Evolutionary conservation across 2,888 invertebrate species (phyloP).

Genomic region (Aethes cnicana): DNA sequence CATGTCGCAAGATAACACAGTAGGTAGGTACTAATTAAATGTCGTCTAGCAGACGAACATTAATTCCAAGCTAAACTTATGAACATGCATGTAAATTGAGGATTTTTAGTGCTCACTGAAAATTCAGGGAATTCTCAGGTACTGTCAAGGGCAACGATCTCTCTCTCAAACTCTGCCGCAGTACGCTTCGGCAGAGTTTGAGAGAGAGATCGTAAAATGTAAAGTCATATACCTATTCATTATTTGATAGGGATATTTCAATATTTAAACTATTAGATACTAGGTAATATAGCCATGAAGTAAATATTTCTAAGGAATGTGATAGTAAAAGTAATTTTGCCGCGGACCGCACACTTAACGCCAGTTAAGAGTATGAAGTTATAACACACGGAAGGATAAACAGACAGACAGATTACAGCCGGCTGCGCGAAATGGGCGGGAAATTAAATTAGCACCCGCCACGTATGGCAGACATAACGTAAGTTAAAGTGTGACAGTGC

Average conservation of each 20-base stretch:
- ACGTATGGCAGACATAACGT: constrained; percentile 11
- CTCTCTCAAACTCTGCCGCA: too few species aligned
- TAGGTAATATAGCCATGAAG: too few species aligned
- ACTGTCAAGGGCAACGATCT: too few species aligned
- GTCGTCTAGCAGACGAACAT: constrained; percentile 41
- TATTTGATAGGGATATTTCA: too few species aligned
- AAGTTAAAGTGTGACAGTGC: constrained; percentile 22
- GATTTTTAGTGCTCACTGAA: not conserved
- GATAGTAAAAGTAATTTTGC: too few species aligned
- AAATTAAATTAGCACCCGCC: constrained; percentile 22
- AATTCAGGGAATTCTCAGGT: too few species aligned
- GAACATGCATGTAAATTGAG: not conserved
- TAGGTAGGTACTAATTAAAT: constrained; percentile 49
- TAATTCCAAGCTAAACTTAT: constrained; percentile 33
- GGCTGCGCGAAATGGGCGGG: not conserved
- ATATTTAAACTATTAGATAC: too few species aligned
- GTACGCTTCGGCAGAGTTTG: too few species aligned
- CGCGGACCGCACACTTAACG: too few species aligned
- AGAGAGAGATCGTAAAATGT: too few species aligned
- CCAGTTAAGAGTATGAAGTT: not conserved
- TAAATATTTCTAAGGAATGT: too few species aligned
- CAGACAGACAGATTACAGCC: constrained; percentile 14
- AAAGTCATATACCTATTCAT: too few species aligned
- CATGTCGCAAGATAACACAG: constrained; percentile 35
- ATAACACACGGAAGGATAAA: not conserved